phyloP scores from a whole-genome alignment of 2,113 vertebrate genomes.

The Tachysurus vachellii region DNA sequence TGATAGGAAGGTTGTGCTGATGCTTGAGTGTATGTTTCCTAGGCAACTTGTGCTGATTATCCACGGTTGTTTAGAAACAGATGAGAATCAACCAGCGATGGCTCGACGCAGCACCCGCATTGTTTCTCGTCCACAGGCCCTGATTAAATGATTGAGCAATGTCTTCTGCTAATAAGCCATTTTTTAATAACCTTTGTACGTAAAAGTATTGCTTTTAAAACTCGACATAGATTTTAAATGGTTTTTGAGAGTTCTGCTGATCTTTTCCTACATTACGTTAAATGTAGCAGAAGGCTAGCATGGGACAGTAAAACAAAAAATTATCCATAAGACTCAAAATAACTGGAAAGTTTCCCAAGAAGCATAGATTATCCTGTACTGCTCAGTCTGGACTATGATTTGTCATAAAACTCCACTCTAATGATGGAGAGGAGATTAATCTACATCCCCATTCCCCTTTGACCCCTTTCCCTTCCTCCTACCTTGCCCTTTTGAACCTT shows the following conservation, averaged over 20 bases:
- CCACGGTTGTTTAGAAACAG: constrained; percentile 40
- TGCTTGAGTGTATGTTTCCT: constrained; percentile 47
- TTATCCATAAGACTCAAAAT: not conserved
- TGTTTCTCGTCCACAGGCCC: constrained; percentile 4
- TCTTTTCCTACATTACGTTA: not conserved
- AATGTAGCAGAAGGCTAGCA: not conserved
- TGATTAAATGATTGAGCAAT: not conserved
- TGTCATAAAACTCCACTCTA: not conserved
- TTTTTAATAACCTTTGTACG: not conserved
- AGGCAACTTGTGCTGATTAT: constrained; percentile 39
- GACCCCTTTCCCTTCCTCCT: constrained; percentile 51
- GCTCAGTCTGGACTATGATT: not conserved
- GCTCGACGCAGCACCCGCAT: constrained; percentile 32
- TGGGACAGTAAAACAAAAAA: too few relatives aligned
- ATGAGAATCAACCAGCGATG: constrained; percentile 23
- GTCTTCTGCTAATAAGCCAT: not conserved
- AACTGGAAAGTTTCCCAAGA: not conserved
- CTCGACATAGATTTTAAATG: not conserved
- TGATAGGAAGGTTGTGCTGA: constrained; percentile 31
- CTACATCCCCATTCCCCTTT: constrained; percentile 52
- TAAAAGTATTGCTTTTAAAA: not conserved
- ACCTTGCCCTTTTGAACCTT: constrained; percentile 64
- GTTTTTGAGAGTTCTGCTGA: not conserved
- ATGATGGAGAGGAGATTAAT: constrained; percentile 62
- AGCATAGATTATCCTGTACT: not conserved